Evolutionary conservation across 2,888 invertebrate species (phyloP).

Genomic region (Drosophila incognita): DNA sequence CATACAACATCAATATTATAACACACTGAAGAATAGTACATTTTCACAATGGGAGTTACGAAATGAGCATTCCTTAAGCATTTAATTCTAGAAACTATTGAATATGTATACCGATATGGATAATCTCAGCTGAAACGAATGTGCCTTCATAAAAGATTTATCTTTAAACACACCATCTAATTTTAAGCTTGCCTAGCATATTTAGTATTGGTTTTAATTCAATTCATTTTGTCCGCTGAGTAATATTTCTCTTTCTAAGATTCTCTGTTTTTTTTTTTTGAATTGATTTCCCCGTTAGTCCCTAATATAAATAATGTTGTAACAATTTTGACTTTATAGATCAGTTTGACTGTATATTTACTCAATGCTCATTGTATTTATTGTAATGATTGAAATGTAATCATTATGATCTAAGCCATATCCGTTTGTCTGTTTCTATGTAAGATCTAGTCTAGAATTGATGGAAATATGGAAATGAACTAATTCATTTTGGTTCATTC

Average conservation of each 20-base stretch:
- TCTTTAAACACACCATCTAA: not conserved
- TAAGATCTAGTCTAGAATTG: slow-evolving; percentile 14
- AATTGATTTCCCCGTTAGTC: not conserved
- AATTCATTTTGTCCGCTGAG: not conserved
- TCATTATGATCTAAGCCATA: slow-evolving; percentile 7
- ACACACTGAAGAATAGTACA: not conserved
- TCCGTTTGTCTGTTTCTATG: slow-evolving; percentile 10
- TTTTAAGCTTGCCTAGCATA: not conserved
- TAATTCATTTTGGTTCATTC: not conserved
- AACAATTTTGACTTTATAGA: not conserved
- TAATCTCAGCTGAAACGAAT: slow-evolving; percentile 1
- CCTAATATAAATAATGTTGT: not conserved
- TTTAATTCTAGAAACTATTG: not conserved
- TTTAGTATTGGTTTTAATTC: not conserved
- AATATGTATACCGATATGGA: not conserved
- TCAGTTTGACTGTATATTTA: slow-evolving; percentile 9
- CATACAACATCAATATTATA: not conserved
- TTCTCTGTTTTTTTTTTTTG: too few relatives aligned
- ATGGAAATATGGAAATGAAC: not conserved
- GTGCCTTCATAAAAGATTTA: not conserved
- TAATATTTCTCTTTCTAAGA: not conserved
- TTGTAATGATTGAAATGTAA: not conserved
- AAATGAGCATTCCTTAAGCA: not conserved
- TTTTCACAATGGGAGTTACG: slow-evolving; percentile 4
- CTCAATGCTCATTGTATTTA: not conserved